These are phyloP conservation scores for Rhyzopertha dominica DNA, from an alignment of 1,140 invertebrate species.

Conservation along the genomic window DNA sequence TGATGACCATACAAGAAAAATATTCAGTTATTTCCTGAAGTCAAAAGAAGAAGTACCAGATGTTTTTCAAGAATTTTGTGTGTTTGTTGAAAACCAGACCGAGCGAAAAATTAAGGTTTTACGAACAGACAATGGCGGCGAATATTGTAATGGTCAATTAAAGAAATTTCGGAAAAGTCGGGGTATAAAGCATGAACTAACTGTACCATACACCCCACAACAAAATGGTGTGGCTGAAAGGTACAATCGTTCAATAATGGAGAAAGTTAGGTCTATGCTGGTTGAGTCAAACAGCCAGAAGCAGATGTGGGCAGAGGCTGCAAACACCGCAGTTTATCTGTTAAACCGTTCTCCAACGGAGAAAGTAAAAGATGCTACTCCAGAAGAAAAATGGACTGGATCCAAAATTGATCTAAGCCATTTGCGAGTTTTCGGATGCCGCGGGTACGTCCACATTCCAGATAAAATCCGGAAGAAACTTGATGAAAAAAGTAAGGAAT, in stretches of 20 bases:
- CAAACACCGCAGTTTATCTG: constrained; percentile 38
- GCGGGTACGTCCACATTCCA: constrained; percentile 43
- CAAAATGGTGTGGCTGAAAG: constrained; percentile 46
- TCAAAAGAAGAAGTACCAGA: constrained; percentile 33
- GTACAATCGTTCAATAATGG: constrained; percentile 35
- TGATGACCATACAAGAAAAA: constrained; percentile 42
- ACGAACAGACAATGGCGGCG: constrained; percentile 33
- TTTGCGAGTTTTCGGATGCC: constrained; percentile 43
- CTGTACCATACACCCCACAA: constrained; percentile 43
- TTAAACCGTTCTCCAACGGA: constrained; percentile 35
- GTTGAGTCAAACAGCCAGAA: constrained; percentile 38
- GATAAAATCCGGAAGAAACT: constrained; percentile 39
- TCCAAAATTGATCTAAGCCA: constrained; percentile 27
- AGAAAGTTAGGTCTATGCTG: constrained; percentile 29
- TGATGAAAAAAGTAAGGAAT: constrained; percentile 36
- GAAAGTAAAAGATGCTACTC: constrained; percentile 41
- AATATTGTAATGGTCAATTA: constrained; percentile 37
- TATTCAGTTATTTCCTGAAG: constrained; percentile 36
- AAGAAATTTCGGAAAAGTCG: constrained; percentile 22
- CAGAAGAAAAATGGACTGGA: constrained; percentile 38
- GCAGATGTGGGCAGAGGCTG: constrained; percentile 39
- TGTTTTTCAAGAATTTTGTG: constrained; percentile 29
- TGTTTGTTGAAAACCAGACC: constrained; percentile 30
- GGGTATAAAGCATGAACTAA: constrained; percentile 42
- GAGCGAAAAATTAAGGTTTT: constrained; percentile 33